Evolutionary conservation across 2,888 invertebrate genomes (phyloP).

Genomic region (Standfussiana lucernea): DNA sequence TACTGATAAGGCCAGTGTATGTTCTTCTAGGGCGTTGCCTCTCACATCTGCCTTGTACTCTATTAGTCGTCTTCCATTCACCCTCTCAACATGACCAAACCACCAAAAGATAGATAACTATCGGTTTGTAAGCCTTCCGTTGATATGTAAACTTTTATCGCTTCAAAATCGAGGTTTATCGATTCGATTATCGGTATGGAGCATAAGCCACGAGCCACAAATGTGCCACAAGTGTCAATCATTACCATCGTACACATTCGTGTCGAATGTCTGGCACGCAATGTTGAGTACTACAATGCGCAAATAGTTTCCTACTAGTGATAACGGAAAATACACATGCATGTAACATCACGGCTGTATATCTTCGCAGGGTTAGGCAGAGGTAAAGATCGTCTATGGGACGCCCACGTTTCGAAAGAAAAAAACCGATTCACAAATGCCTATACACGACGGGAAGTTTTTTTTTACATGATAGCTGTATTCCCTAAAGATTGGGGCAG

Average conservation of each 20-base stretch:
- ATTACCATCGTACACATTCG: neutral
- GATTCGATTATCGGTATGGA: slow-evolving; percentile 26
- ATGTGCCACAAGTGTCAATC: slow-evolving; percentile 12
- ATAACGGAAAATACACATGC: neutral
- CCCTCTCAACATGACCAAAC: neutral
- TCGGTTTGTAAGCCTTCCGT: neutral
- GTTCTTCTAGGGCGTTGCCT: neutral
- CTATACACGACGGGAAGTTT: too few species aligned
- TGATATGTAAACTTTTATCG: neutral
- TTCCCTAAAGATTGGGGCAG: neutral
- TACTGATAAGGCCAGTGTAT: neutral
- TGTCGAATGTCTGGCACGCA: slow-evolving; percentile 1
- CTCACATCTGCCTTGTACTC: neutral
- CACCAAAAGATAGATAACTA: neutral
- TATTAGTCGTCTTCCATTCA: neutral
- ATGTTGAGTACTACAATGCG: neutral
- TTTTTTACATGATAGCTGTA: too few species aligned
- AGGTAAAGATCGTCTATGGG: neutral
- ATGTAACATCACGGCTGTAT: neutral
- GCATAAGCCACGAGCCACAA: slow-evolving; percentile 6
- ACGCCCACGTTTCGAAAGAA: neutral
- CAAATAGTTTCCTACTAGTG: neutral
- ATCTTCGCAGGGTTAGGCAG: neutral
- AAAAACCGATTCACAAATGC: neutral
- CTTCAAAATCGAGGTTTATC: slow-evolving; percentile 28